Conservation (phyloP, 2,888 invertebrate species). For the Anodontia alba region DNA sequence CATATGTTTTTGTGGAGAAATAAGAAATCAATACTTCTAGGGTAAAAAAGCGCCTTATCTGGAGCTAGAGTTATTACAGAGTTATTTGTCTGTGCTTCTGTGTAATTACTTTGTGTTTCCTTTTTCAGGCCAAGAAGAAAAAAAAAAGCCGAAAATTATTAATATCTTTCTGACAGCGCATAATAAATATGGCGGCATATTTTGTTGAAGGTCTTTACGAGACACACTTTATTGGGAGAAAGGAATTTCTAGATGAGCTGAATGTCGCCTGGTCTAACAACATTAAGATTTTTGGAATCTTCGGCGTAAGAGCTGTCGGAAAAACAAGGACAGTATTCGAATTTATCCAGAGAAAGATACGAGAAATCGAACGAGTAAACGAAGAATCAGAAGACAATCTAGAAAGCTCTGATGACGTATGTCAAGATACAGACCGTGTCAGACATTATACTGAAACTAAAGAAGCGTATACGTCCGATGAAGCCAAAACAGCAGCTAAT, state of each 20-base stretch:
- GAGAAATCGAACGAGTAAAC: background rate
- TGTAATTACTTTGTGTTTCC: no score
- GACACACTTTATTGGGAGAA: conserved; percentile 2
- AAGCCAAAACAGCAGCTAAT: background rate
- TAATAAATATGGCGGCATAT: background rate
- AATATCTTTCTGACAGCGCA: no score
- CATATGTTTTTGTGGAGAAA: no score
- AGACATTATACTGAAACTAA: no score
- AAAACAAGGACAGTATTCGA: conserved; percentile 17
- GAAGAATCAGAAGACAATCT: background rate
- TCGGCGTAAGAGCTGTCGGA: conserved; percentile 12
- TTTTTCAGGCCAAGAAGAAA: no score
- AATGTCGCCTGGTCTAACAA: background rate
- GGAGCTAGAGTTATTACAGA: no score
- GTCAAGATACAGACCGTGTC: no score
- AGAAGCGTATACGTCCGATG: background rate
- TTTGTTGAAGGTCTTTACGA: background rate
- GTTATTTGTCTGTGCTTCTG: no score
- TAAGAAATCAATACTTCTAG: no score
- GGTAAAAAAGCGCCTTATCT: no score
- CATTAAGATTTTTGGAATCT: background rate
- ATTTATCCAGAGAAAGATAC: background rate
- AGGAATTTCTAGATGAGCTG: conserved; percentile 8
- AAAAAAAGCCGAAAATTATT: no score
- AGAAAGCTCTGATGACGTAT: no score